Percentiles rank a stretch among this genome's conserved stretches.
Conservation (phyloP, 2,797 vertebrate genomes). For the Psittacula echo region DNA sequence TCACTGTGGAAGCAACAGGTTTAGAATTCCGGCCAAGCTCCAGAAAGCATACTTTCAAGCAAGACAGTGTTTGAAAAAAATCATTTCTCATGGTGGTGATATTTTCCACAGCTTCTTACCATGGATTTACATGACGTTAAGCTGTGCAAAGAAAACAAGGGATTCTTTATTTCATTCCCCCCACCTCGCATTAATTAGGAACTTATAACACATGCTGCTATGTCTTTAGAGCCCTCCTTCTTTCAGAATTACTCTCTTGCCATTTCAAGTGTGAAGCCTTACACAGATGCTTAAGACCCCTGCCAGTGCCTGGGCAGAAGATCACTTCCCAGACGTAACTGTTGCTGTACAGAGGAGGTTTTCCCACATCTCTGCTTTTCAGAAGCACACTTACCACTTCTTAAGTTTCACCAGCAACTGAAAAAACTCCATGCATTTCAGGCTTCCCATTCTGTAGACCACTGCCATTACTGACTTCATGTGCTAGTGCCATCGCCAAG, state of each 20-base stretch:
- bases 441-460: neutral
- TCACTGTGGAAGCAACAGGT: neutral
- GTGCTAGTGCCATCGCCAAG: neutral
- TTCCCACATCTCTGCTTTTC: fast-evolving
- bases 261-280: neutral
- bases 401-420: neutral
- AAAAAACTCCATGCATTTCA: neutral
- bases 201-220: neutral
- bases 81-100: neutral
- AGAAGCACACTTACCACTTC: neutral
- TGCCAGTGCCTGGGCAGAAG: neutral
- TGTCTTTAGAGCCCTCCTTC: neutral
- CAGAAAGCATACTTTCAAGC: neutral
- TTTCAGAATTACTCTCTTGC: neutral
- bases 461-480: fast-evolving
- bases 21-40: neutral
- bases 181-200: neutral
- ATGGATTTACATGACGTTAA: neutral
- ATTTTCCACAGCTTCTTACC: neutral
- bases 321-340: neutral
- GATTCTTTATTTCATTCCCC: neutral
- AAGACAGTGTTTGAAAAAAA: neutral
- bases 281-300: neutral
- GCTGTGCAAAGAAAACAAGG: neutral
- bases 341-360: neutral